Evolutionary conservation across 1,140 invertebrate genomes (phyloP).

Genomic region (Maniola jurtina): DNA sequence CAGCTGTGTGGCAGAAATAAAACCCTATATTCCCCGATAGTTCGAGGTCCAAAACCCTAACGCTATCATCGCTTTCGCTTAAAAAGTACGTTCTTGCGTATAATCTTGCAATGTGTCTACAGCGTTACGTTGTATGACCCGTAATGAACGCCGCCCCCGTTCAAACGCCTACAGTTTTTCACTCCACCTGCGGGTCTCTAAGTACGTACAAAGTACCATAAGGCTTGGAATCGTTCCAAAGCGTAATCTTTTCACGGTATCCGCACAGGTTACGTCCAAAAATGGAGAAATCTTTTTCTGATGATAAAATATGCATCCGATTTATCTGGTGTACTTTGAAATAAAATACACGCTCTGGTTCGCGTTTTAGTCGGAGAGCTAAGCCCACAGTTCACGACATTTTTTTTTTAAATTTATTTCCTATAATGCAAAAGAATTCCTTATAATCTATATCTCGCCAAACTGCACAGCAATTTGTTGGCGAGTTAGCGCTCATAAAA

Average conservation of each 20-base stretch:
- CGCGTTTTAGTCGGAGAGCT: slow-evolving; percentile 7
- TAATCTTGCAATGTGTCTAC: too few species aligned
- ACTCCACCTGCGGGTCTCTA: not conserved
- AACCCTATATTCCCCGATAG: too few species aligned
- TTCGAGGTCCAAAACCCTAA: too few species aligned
- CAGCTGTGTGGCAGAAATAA: too few species aligned
- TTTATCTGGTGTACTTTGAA: slow-evolving; percentile 27
- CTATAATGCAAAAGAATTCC: too few species aligned
- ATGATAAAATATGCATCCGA: slow-evolving; percentile 39
- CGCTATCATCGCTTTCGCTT: too few species aligned
- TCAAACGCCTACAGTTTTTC: slow-evolving; percentile 1
- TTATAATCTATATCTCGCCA: too few species aligned
- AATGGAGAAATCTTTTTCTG: slow-evolving; percentile 37
- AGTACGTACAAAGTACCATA: slow-evolving; percentile 9
- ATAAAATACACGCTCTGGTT: slow-evolving; percentile 29
- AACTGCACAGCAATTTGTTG: too few species aligned
- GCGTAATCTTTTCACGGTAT: slow-evolving; percentile 42
- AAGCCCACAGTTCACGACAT: too few species aligned
- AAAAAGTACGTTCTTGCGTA: too few species aligned
- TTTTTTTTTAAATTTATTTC: too few species aligned
- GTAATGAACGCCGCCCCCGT: not conserved
- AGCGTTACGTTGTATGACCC: not conserved
- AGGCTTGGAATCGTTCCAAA: slow-evolving; percentile 40
- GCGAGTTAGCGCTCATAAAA: too few species aligned
- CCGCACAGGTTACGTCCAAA: slow-evolving; percentile 37